Evolutionary conservation across 1,140 invertebrate species (phyloP).

Genomic region (Uloborus diversus): DNA sequence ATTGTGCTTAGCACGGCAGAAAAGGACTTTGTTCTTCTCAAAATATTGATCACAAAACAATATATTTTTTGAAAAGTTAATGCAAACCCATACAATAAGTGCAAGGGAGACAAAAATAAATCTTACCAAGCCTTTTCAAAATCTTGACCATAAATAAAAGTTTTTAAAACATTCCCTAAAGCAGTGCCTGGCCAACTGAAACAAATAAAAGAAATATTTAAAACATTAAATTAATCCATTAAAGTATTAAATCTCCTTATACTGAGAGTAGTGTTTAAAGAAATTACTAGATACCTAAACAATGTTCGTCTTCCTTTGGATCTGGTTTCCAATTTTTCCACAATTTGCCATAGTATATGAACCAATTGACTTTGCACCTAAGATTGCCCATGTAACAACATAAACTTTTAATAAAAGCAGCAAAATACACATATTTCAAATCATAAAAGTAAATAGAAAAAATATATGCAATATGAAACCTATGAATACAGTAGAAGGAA

Average conservation of each 20-base stretch:
- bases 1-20: too few relatives aligned
- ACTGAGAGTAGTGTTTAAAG: too few relatives aligned
- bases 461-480: not conserved
- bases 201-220: not conserved
- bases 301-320: not conserved
- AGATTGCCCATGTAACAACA: not conserved
- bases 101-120: too few relatives aligned
- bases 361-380: slow-evolving; percentile 16
- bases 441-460: not conserved
- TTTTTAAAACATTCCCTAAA: slow-evolving; percentile 25
- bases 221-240: not conserved
- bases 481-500: too few relatives aligned
- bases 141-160: slow-evolving; percentile 22
- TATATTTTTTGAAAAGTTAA: too few relatives aligned
- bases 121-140: slow-evolving; percentile 39
- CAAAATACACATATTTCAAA: not conserved
- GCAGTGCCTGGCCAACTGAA: slow-evolving; percentile 21
- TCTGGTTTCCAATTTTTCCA: slow-evolving; percentile 1
- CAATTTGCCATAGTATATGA: slow-evolving; percentile 21
- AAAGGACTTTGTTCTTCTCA: too few relatives aligned
- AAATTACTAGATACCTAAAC: slow-evolving; percentile 2
- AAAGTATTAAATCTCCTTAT: not conserved
- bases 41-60: too few relatives aligned
- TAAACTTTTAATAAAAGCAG: not conserved
- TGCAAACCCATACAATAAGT: too few relatives aligned